Base-by-base conservation (phyloP, 2,888 invertebrate species). In the Operophtera brumata region DNA sequence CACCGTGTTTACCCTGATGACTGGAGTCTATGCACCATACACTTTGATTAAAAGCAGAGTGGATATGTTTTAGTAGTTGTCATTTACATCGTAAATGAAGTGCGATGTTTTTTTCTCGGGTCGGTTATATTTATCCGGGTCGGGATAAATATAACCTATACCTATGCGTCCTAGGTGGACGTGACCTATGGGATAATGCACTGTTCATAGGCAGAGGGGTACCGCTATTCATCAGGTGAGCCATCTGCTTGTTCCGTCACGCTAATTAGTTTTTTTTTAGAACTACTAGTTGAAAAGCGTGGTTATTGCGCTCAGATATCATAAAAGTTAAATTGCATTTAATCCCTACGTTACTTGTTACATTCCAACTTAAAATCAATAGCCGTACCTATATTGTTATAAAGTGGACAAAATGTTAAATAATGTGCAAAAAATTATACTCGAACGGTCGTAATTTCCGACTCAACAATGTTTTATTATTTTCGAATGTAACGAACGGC, bases 401-500 rank as follows among this genome's bases (percentile, higher is more conserved):
- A 42, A 41, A 36, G 26, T 25, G n/a, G 30, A 25, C 30, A 2
- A 13, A 51, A 41, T 36, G 9, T 42, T 26, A 30, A 41, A 52
- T 41, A 14, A 35, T 28, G 37, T 37, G 13, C 43, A 39, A 13
- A 54, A 57, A 54, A 44, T 46, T 42, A 41, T 47, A 52, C 52
- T 20, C 50, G 48, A 42, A 49, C 47, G 52, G 35, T 41, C 55
- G 49, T 58, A 56, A 58, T 56, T 61, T 51, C 50, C 49, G 37
- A 53, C 52, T 47, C 48, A 61, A 58, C 57, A 59, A 50, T 56
- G 51, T 45, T 48, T 54, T 60, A 65, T 61, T 61, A 61, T 64
- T 61, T 75, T 73, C 61, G 60, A 73, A 70, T 65, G 62, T 70
- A 67, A 70, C 67, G 63, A 72, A 71, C 62, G 60, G 62, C 70